Conservation (phyloP, 2,888 invertebrate genomes). For the Polydrusus tereticollis region DNA sequence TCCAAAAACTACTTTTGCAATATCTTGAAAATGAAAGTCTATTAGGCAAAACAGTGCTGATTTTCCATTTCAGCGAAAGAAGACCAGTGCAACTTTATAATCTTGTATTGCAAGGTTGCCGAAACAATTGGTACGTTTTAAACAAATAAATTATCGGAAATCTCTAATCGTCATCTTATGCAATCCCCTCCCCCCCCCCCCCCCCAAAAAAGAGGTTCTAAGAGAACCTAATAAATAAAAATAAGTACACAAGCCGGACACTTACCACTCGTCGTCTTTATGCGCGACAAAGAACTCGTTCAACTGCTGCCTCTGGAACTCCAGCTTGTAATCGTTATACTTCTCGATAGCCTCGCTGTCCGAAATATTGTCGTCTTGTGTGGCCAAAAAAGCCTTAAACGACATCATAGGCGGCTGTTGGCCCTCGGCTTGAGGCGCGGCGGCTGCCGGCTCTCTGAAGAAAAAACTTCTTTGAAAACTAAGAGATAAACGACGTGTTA, state of each 20-base stretch:
- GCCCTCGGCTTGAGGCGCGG: slow-evolving; percentile 58
- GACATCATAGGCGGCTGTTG: slow-evolving; percentile 97
- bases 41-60: too few species aligned
- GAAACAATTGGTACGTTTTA: too few species aligned
- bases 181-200: too few species aligned
- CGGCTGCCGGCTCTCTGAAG: slow-evolving; percentile 69
- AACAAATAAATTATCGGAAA: too few species aligned
- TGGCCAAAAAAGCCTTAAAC: slow-evolving; percentile 95
- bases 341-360: slow-evolving; percentile 96
- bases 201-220: not conserved
- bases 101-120: too few species aligned
- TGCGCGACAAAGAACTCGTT: slow-evolving; percentile 99
- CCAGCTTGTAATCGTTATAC: slow-evolving; percentile 98
- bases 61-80: too few species aligned
- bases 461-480: slow-evolving; percentile 63
- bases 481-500: slow-evolving; percentile 27
- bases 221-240: not conserved
- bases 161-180: too few species aligned
- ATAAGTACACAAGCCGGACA: slow-evolving; percentile 41
- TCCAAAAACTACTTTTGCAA: too few species aligned
- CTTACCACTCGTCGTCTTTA: slow-evolving; percentile 99
- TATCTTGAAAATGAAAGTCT: too few species aligned
- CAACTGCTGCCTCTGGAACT: slow-evolving; percentile 95
- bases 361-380: slow-evolving; percentile 97
- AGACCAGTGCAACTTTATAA: too few species aligned